Base-by-base conservation (phyloP, 2,113 vertebrate genomes). In the Megaleporinus macrocephalus region DNA sequence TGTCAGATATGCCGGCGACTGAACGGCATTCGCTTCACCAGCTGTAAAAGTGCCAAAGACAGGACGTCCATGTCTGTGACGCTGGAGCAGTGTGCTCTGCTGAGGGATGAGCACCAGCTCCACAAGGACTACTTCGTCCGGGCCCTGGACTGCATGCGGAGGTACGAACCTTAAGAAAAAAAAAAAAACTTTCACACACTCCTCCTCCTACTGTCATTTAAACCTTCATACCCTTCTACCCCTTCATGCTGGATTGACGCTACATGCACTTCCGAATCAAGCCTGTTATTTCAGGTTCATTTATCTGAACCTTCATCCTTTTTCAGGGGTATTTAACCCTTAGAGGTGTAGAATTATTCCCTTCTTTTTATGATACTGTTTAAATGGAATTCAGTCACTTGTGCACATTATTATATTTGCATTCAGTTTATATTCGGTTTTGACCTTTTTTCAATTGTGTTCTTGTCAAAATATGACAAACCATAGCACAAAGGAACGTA, bases 21-120 rank as follows among this genome's bases (percentile, higher is more conserved):
- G 87, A 98, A 98, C 5, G 98, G 98, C 18, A 95, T 99, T 84
- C 96, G 98, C 80, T 97, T 99, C 89, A 99, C 98, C 89, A 98
- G 98, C 85, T 99, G 98, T 93, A 99, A 99, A 96, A 99, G 98
- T 95, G 98, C 97, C 96, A 99, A 99, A 95, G 98, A 99, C 93
- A 93, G 98, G 89, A 99, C 98, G 0, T 98, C 98, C 12, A 99
- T 99, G 98, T 98, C 98, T 0, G 98, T 99, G 87, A 99, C 98
- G 0, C 92, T 99, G 73, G 98, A 99, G 87, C 98, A 99, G 89
- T 99, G 97, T 87, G 94, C 96, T 16, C 95, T 99, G 86, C 88
- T 99, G 84, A 92, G 97, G 79, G 97, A 99, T 0, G 97, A 99
- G 83, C 98, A 99, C 85, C 96, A 97, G 79, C 93, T 99, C 73